Base-by-base conservation (phyloP, 2,797 vertebrate genomes). In the Oceanodroma leucorhoa region DNA sequence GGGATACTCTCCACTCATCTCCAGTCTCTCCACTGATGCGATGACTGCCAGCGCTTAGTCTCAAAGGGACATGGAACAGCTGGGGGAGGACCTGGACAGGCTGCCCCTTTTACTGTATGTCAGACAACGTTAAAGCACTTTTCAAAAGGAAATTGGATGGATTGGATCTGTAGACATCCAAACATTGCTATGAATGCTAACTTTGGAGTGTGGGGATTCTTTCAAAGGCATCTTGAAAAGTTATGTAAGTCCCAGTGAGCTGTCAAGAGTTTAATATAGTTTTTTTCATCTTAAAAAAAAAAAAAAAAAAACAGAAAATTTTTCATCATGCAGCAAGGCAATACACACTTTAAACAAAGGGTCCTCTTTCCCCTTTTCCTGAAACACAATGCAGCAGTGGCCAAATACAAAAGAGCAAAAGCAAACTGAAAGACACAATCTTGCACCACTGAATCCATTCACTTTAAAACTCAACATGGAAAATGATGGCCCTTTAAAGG, bases 11-110 rank as follows among this genome's bases (percentile, higher is more conserved):
- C 41, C 24, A 29, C 75, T 81, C 94, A 54, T 82, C 81, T 69
- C 61, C 54, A 82, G 58, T 53, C 36, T 66, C 75, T 77, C 48
- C 60, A 79, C 6, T 86, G 90, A 73, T 69, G 72, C 0, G 0
- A 46, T 88, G 54, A 89, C 85, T 94, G 90, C 81, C 85, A 93
- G 73, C 45, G 83, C 48, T 75, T 65, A 78, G 58, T 87, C 83
- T 96, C 51, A 2, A 67, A 92, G 80, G 58, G 62, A 87, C 46
- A 41, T 21, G 32, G 73, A 93, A 75, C 41, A 82, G 67, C 64
- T 73, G 14, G 22, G 40, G 46, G n/a, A 95, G 23, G 66, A 91
- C 34, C 76, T 51, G 64, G 48, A 92, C 61, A 93, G 46, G 80
- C 73, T 86, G 67, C 55, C 24, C 90, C 73, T 78, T 71, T 55